Base-by-base conservation (phyloP, 2,888 invertebrate genomes). In the Palloptera scutellata region DNA sequence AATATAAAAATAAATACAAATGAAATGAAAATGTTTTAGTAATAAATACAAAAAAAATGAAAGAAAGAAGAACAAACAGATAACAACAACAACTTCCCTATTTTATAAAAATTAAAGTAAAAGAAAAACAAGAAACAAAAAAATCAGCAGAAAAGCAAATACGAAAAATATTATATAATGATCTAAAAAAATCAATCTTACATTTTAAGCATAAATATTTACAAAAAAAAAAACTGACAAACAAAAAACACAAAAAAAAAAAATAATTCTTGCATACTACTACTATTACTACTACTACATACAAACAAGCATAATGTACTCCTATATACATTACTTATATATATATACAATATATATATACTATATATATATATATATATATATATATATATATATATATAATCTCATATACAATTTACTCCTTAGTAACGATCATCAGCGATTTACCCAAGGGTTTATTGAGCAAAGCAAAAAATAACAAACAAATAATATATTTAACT, bases 61-160 rank as follows among this genome's bases (percentile, higher is more conserved):
- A 48, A n/a, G 1, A 3, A 48, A 61, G 66, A 69, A 67, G 67
- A 66, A 67, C 61, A 61, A 64, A 69, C 67, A 65, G 20, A 12
- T 59, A 67, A 64, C n/a, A n/a, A 8, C 20, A 11, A 15, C 43
- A 11, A 15, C 41, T 58, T 58, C 41, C 12, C 41, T 58, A 40
- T 40, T 30, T 30, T 30, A 57, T 57, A 58, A 41, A 58, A 13
- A 58, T 58, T 41, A 13, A 8, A 12, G 41, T 41, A 41, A 13
- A 13, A 8, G 6, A 4, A 6, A 30, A 30, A 30, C 2, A 30
- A 4, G 30, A 30, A 30, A 30, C 2, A 2, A 30, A 30, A 30
- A 30, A 2, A 30, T 30, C 30, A 30, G 30, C 30, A 30, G 30
- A 30, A 30, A 30, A 30, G 6, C 30, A 30, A 30, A 30, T 30